Evolutionary conservation across 2,113 vertebrate genomes (phyloP).

Genomic region (Hyaena hyaena): DNA sequence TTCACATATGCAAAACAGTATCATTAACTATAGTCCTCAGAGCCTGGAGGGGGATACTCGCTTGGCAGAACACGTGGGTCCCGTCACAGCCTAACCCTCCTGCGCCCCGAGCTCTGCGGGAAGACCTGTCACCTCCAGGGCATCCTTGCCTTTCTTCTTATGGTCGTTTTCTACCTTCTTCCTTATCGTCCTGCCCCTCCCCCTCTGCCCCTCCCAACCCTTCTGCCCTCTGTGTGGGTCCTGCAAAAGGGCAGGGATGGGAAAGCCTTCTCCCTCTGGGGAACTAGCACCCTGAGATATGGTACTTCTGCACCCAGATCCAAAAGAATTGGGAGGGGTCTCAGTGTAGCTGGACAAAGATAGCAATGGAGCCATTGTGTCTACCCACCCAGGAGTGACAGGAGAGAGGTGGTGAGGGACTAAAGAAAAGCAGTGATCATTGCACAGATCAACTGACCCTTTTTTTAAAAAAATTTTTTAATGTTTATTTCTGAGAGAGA

Average conservation of each 20-base stretch:
- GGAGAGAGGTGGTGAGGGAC: neutral
- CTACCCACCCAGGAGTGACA: neutral
- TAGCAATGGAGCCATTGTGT: neutral
- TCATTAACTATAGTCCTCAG: neutral
- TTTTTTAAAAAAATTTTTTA: no score
- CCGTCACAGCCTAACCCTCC: neutral
- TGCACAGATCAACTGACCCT: neutral
- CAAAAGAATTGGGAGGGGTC: neutral
- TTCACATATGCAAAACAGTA: neutral
- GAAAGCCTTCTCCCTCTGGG: neutral
- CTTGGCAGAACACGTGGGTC: neutral
- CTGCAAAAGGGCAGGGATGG: neutral
- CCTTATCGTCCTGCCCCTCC: neutral
- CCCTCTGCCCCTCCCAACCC: neutral
- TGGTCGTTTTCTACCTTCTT: neutral
- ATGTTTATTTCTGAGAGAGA: no score
- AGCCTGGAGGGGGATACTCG: neutral
- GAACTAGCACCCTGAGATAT: neutral
- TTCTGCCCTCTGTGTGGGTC: neutral
- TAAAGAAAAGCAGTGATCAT: neutral
- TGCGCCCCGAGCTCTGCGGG: neutral
- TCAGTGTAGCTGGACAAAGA: neutral
- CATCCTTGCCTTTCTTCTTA: neutral
- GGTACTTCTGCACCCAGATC: no score
- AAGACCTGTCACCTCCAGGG: neutral